Base-by-base conservation (phyloP, 2,113 vertebrate species). In the Archocentrus centrarchus region DNA sequence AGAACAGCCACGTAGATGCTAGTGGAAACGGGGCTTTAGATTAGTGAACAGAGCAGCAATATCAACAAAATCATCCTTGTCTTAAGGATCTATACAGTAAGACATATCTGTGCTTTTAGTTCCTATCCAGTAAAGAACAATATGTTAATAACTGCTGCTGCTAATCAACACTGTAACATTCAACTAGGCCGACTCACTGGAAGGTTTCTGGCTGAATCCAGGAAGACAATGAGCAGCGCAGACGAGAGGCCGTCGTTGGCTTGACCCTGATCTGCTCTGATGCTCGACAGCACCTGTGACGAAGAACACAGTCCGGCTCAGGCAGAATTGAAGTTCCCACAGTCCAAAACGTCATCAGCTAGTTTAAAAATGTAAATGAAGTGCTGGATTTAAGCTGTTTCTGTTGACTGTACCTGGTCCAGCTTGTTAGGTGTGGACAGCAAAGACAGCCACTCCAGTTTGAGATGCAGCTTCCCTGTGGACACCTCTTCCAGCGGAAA, bases 171-270 rank as follows among this genome's bases (percentile, higher is more conserved):
- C 6, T 20, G 24, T 3, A 2, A 15, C 15, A 1, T 27, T 75
- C 2, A 5, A 41, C 17, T 13, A 17, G 11, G 22, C 11, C 4
- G 15, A 96, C 97, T 97, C 96, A 99, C 98, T n/a, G 98, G 98
- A 83, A 99, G 95, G 85, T 97, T 98, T 77, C 96, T 96, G 60
- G 98, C 98, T 0, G 97, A 99, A 87, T 99, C 98, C 95, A 99
- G 93, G 87, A 98, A 99, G 59, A 99, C 90, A n/a, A 99, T 93
- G 55, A 99, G 97, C 89, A 99, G 89, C 0, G 97, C 97, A 27
- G 98, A 97, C 10, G 98, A 98, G 70, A 97, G 97, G 50, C 98
- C 98, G 79, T 98, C 97, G 35, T 96, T 96, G 86, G 97, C 97
- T 62, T 97, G 96, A 57, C 96, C 95, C 79, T 96, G 97, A 24